Percentiles rank a stretch among this genome's conserved stretches.
Evolutionary conservation across 2,797 vertebrate genomes (phyloP).

Genomic region (Rhabdomys pumilio): DNA sequence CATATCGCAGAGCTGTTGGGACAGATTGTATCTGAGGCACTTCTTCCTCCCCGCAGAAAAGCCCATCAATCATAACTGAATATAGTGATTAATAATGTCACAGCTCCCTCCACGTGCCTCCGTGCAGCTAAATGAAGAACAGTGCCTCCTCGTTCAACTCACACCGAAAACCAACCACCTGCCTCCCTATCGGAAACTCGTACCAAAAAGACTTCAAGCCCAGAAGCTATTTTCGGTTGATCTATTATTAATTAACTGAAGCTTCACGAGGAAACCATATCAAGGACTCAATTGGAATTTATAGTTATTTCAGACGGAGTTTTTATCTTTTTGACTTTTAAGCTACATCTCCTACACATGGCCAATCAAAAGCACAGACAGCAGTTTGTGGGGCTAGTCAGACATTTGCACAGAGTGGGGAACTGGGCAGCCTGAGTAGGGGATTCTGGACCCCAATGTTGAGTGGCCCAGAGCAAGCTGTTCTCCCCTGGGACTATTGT

Average conservation of each 20-base stretch:
- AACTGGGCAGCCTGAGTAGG: neutral
- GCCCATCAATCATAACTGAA: conserved; percentile 88
- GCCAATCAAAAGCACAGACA: neutral
- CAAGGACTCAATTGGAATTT: conserved; percentile 47
- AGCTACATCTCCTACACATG: neutral
- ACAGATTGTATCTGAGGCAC: conserved; percentile 89
- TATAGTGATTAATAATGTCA: conserved; percentile 87
- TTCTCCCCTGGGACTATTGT: neutral
- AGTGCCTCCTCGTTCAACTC: conserved; percentile 72
- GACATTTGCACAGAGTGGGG: neutral
- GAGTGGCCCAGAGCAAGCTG: neutral
- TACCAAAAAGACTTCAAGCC: conserved; percentile 77
- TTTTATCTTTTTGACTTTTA: conserved; percentile 28
- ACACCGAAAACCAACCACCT: conserved; percentile 79
- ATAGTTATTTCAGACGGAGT: conserved; percentile 33
- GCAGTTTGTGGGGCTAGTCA: neutral
- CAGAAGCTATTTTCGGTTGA: conserved; percentile 81
- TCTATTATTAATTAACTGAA: conserved; percentile 82
- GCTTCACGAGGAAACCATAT: neutral
- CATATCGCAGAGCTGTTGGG: conserved; percentile 87
- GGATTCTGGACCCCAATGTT: rapidly evolving
- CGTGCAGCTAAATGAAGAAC: conserved; percentile 73
- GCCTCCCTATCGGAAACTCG: conserved; percentile 73
- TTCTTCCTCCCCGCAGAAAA: conserved; percentile 85
- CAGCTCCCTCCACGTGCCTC: conserved; percentile 84